These are phyloP conservation scores for Scortum barcoo DNA, from an alignment of 2,113 vertebrate species.

Conservation along the genomic window DNA sequence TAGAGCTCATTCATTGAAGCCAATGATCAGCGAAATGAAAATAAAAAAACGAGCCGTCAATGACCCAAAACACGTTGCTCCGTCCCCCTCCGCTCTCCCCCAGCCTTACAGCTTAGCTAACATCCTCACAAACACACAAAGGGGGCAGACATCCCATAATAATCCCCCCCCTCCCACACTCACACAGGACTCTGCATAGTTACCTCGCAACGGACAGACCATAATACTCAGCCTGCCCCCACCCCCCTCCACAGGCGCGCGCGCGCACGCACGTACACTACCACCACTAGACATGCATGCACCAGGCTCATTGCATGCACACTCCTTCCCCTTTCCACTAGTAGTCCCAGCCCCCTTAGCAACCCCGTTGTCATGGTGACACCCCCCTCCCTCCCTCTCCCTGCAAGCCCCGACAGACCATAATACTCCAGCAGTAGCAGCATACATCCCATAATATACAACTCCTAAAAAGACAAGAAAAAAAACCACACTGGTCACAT, in stretches of 20 bases:
- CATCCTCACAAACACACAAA: constrained; percentile 88
- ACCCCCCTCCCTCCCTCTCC: constrained; percentile 77
- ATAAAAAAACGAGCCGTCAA: constrained; percentile 53
- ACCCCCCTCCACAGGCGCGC: constrained; percentile 67
- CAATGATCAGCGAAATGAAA: constrained; percentile 57
- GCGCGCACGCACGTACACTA: constrained; percentile 69
- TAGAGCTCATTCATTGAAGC: constrained; percentile 54
- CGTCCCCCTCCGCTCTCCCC: constrained; percentile 81
- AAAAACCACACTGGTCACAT: constrained; percentile 77
- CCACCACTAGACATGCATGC: constrained; percentile 71
- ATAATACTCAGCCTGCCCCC: constrained; percentile 86
- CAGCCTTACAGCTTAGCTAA: constrained; percentile 85
- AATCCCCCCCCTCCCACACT: constrained; percentile 85
- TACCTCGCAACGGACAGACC: constrained; percentile 90
- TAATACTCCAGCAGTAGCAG: constrained; percentile 82
- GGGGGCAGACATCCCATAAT: constrained; percentile 91
- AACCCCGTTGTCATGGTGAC: constrained; percentile 87
- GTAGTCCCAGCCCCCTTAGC: constrained; percentile 86
- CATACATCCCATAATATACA: constrained; percentile 87
- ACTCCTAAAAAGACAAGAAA: constrained; percentile 81
- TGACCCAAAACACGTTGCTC: constrained; percentile 80
- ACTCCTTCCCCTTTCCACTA: constrained; percentile 81
- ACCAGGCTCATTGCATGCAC: constrained; percentile 73
- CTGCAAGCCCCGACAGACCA: constrained; percentile 80
- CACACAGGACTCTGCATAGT: constrained; percentile 88